A percentile compares a stretch with the other conserved stretches of the same genome.
These are phyloP conservation scores for Hyles euphorbiae DNA, from an alignment of 1,140 invertebrate species.

Conservation along the genomic window DNA sequence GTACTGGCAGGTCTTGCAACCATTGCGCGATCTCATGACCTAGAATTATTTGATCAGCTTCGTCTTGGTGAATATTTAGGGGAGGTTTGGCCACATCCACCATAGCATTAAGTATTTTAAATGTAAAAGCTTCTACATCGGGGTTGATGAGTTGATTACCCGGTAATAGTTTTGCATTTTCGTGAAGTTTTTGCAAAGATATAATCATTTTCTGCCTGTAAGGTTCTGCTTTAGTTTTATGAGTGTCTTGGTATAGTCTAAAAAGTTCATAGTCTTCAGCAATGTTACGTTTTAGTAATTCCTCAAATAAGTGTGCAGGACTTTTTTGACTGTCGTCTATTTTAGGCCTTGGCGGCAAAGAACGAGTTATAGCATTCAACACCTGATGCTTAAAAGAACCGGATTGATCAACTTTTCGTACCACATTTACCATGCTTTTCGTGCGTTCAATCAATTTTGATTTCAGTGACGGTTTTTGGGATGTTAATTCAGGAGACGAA, in stretches of 20 bases:
- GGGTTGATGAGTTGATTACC: conserved; percentile 27
- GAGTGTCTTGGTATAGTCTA: conserved; percentile 32
- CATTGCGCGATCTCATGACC: conserved; percentile 49
- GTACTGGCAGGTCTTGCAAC: conserved; percentile 40
- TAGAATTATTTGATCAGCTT: conserved; percentile 44
- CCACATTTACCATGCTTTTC: conserved; percentile 27
- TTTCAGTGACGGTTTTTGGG: conserved; percentile 38
- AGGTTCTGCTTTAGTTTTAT: conserved; percentile 32
- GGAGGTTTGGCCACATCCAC: conserved; percentile 39
- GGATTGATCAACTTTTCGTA: conserved; percentile 18
- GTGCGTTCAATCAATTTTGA: conserved; percentile 43
- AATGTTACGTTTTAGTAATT: conserved; percentile 37
- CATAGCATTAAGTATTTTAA: conserved; percentile 39
- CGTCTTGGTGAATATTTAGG: conserved; percentile 33
- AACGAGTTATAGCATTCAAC: conserved; percentile 26
- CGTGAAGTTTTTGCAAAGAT: conserved; percentile 28
- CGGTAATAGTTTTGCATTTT: conserved; percentile 35
- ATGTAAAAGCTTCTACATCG: conserved; percentile 27
- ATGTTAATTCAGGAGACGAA: conserved; percentile 29
- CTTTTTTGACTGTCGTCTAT: conserved; percentile 13
- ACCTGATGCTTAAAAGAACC: conserved; percentile 38
- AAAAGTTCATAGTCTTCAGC: conserved; percentile 43
- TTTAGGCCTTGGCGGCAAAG: conserved; percentile 21
- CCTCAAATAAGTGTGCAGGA: conserved; percentile 31
- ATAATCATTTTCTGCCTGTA: conserved; percentile 42